Base-by-base conservation (phyloP, 2,797 vertebrate species). In the Cephalopachus bancanus region DNA sequence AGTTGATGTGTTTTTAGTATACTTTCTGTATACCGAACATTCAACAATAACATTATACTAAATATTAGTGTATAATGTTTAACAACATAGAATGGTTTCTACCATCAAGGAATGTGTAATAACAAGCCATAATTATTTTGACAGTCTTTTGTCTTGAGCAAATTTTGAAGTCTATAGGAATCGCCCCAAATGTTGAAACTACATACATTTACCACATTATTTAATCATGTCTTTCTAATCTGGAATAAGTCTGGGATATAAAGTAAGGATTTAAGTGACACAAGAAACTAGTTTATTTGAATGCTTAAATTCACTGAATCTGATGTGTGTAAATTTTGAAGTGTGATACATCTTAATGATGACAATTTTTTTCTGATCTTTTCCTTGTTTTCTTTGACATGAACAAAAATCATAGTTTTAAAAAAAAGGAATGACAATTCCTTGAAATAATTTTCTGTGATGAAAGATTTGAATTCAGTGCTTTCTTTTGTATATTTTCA, bases 401-500 rank as follows among this genome's bases (percentile, higher is more conserved):
- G 72, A 88, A 86, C 53, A 64, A 79, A 90, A 75, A 81, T 15
- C 17, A 79, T 64, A 33, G 24, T 72, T 53, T 14, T 80, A 76
- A 89, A 89, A 37, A 57, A 11, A 28, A 86, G 83, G 2, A 57
- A 28, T 62, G 19, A 44, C 12, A 28, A 57, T 64, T 89, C 22
- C 33, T 90, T 67, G 3, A 78, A 83, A 91, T 14, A 22, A 33
- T 44, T 78, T 78, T 53, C 7, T 16, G 55, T 3, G 67, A 12
- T 33, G 17, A 53, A 79, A 62, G 1, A 69, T 53, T 62, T 83
- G 9, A 91, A 62, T 79, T 88, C 33, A 84, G 5, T 15, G 67
- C 65, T 78, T 15, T 72, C 1, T 37, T 94, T 79, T 93, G 30
- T 12, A 62, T 93, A 95, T 67, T 74, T 92, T 85, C 16, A 37